A percentile compares a stretch with the other conserved stretches of the same genome.
These are phyloP conservation scores for Leptinotarsa lineolata DNA, from an alignment of 1,140 invertebrate species.

Conservation along the genomic window DNA sequence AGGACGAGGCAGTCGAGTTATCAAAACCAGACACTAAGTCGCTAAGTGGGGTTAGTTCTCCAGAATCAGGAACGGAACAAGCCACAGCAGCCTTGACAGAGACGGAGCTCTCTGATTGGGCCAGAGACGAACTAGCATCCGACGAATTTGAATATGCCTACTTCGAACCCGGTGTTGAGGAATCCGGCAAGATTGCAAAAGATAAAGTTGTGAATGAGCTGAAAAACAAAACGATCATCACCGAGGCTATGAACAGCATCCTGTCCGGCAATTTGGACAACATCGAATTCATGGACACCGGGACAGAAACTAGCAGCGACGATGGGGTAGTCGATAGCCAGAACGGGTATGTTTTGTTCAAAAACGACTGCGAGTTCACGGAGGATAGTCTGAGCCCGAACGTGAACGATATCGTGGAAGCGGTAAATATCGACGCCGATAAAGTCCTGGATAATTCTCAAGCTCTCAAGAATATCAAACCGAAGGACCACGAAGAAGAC, in stretches of 20 bases:
- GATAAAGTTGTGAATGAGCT: constrained; percentile 41
- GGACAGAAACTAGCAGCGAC: constrained; percentile 67
- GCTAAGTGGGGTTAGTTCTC: constrained; percentile 59
- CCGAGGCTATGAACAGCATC: constrained; percentile 52
- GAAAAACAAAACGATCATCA: constrained; percentile 36
- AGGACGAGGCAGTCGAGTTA: constrained; percentile 27
- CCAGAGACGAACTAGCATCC: constrained; percentile 73
- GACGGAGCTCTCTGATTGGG: constrained; percentile 85
- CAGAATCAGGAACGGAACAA: constrained; percentile 65
- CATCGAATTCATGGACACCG: constrained; percentile 79
- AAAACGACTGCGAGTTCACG: constrained; percentile 64
- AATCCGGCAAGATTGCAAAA: constrained; percentile 58
- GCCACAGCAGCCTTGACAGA: constrained; percentile 75
- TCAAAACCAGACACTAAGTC: constrained; percentile 30
- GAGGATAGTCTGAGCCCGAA: constrained; percentile 62
- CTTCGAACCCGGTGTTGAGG: constrained; percentile 63
- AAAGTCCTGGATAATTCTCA: constrained; percentile 31
- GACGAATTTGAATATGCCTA: constrained; percentile 73
- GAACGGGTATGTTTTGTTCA: constrained; percentile 72
- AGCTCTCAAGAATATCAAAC: constrained; percentile 41
- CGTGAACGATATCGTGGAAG: constrained; percentile 43
- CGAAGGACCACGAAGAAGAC: constrained; percentile 63
- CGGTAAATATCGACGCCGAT: constrained; percentile 38
- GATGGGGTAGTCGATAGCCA: constrained; percentile 63
- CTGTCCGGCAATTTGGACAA: constrained; percentile 56